Base-by-base conservation (phyloP, 2,888 invertebrate species). In the Oligia fasciuncula region DNA sequence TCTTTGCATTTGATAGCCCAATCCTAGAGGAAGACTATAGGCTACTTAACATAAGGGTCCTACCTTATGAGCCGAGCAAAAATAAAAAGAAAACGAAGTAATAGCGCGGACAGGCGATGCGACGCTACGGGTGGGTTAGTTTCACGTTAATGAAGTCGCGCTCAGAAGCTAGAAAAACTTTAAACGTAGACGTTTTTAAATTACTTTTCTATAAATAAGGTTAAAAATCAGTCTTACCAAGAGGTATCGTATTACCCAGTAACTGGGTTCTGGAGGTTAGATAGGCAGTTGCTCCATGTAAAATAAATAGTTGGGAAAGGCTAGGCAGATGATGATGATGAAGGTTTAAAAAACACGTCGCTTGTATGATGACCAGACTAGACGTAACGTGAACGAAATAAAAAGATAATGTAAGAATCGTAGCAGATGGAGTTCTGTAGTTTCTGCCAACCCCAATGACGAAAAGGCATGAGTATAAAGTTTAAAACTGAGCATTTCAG, bases 401-500 rank as follows among this genome's bases (percentile, higher is more conserved):
- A 65, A 35, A 35, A 49, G n/a, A n/a, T 23, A 29, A 14, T 23
- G 14, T 29, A 57, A 29, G 40, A 43, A 17, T 51, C 49, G 1
- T n/a, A 74, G 40, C 9, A 43, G 17, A 6, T 17, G 3, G 46
- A 6, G 23, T 17, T 68, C 35, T 66, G 35, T 46, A 43, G n/a
- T 19, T n/a, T 65, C 14, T 66, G 54, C 35, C n/a, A 23, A 54
- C n/a, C 54, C 35, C 5, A 2, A 4, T 19, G 23, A 2, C 1
- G 4, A 69, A 40, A 49, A 67, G 6, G 1, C 46, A 9, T 17
- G 8, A 63, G 14, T 35, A 23, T 71, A 68, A 3, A 49, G 17
- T 51, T 63, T 63, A 13, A 66, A 71, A 67, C 49, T 8, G 40
- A 46, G 11, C 11, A 67, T 72, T 68, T 81, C 29, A 57, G 43